Base-by-base conservation (phyloP, 2,888 invertebrate genomes). In the Cacoxenus indagator region DNA sequence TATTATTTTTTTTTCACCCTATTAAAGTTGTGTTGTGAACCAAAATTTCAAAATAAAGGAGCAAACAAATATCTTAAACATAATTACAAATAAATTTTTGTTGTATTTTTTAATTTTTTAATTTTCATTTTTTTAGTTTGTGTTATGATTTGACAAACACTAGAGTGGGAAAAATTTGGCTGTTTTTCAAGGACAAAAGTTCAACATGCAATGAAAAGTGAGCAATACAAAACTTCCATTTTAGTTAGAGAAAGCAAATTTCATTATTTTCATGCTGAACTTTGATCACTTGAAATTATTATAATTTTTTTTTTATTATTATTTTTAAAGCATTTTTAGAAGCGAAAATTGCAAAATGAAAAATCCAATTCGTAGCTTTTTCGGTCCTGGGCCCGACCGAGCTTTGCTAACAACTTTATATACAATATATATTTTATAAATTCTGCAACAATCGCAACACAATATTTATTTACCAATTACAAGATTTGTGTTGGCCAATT, bases 331-430 rank as follows among this genome's bases (percentile, higher is more conserved):
- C 19, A 43, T 43, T 82, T 81, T 81, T 77, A 72, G 73, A 78
- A 84, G 85, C 86, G 85, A 87, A 85, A 85, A 84, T 87, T 87
- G 84, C 86, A 86, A 85, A 86, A 87, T 87, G 37, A 87, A 86
- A 87, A 87, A 87, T 87, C 87, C 87, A 87, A 87, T 86, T 85
- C 59, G 64, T 75, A 55, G 62, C 67, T 68, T 74, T 67, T 45
- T 55, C 65, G 43, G 24, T 29, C 17, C 57, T 14, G n/a, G 57
- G 57, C 14, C 5, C 11, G 29, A 51, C 51, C 51, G 22, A 22
- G 51, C 51, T 51, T 51, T 51, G n/a, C 11, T 9, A 17, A 11
- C 19, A 51, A 51, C 51, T 9, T 19, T 22, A 51, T 6, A 51
- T 6, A 22, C 19, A 9, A 55, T 69, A 59, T 59, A 64, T 62